phyloP scores from a whole-genome alignment of 2,888 invertebrate species.

The Heliconius cydno region DNA sequence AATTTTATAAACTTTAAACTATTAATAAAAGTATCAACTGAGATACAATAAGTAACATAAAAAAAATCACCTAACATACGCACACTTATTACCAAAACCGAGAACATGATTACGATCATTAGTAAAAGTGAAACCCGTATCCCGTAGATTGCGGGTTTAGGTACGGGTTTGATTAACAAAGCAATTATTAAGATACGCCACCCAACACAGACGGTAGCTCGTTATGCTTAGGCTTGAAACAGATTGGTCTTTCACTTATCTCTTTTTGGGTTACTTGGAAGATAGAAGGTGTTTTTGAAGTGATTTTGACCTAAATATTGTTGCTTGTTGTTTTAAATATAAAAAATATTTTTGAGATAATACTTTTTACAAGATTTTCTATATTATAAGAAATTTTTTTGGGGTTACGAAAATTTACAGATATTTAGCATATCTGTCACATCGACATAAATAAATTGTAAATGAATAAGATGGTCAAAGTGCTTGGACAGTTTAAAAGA shows the following conservation, averaged over 20 bases:
- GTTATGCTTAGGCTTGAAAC: not conserved
- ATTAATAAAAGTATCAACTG: not conserved
- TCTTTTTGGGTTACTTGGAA: not conserved
- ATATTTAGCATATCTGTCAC: too few species aligned
- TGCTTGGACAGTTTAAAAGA: too few species aligned
- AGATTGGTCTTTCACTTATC: constrained; percentile 5
- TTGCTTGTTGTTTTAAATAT: not conserved
- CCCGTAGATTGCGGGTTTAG: not conserved
- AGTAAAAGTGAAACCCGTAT: constrained; percentile 5
- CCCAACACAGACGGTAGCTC: not conserved
- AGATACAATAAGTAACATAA: not conserved
- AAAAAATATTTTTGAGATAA: too few species aligned
- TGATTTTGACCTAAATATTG: not conserved
- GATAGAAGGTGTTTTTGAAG: not conserved
- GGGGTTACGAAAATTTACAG: too few species aligned
- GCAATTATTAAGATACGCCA: constrained; percentile 19
- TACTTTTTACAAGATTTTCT: too few species aligned
- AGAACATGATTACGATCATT: constrained; percentile 13
- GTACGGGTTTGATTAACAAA: constrained; percentile 9
- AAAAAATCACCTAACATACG: not conserved
- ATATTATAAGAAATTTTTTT: too few species aligned
- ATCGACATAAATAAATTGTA: too few species aligned
- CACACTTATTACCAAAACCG: not conserved
- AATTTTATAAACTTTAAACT: too few species aligned
- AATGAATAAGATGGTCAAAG: too few species aligned